Evolutionary conservation across 2,113 vertebrate species (phyloP), one percentile per base, ranked within the genome.

Genomic region (Vanacampus margaritifer): DNA sequence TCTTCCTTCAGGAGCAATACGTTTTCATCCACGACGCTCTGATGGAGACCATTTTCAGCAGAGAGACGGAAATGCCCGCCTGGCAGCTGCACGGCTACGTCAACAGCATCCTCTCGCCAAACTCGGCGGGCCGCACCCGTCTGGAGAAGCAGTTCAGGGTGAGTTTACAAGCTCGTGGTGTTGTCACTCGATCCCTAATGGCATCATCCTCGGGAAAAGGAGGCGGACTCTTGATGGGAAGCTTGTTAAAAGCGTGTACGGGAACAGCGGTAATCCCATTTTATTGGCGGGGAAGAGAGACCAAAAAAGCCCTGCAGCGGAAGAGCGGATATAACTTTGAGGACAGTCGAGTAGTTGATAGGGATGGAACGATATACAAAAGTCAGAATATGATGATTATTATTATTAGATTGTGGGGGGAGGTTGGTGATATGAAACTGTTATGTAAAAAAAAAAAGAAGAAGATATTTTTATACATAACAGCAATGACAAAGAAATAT

Each of bases 101-200:
- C 67, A 97, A 94, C 89, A 95, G 92, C 88, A 95, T 99, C 87
- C 94, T 98, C 75, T 95, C 93, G 65, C 96, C 95, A 17, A 93
- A 92, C 72, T 91, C 92, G 24, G 91, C 92, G 71, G 94, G 95
- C 64, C 94, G 93, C 87, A 97, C 95, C 1, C 90, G 90, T 50
- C 91, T 99, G 74, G 96, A 98, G 84, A 98, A 98, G 74, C 97
- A 99, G 80, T 98, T 98, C 90, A 96, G 96, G 93, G 97, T 98
- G 87, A 87, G 82, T 64, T 57, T 32, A 32, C 28, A 57, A 57
- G 14, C 54, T 17, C 19, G 54, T 17, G 26, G 26, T 16, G 6
- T 4, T 32, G 54, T 57, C 54, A 28, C 54, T 32, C 6, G 54
- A 57, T 28, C 54, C 54, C 16, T 57, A 54, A 26, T 54, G n/a